These are phyloP conservation scores for Sesamia inferens DNA, from an alignment of 2,888 invertebrate genomes.

Conservation along the genomic window DNA sequence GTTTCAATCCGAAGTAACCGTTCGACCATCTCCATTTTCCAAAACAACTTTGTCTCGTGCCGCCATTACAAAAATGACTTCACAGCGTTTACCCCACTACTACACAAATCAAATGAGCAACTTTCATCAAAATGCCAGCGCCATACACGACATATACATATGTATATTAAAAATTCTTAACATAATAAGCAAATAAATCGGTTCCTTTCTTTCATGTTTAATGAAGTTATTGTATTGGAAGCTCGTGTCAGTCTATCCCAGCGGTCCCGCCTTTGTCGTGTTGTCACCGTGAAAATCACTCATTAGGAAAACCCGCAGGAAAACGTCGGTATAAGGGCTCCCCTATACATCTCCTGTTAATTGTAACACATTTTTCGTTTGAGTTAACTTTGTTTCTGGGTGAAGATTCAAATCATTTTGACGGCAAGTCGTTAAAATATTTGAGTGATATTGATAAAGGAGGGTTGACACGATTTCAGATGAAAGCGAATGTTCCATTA, in stretches of 20 bases:
- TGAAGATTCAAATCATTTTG: slow-evolving; percentile 56
- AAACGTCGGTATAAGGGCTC: slow-evolving; percentile 76
- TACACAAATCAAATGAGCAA: too few relatives aligned
- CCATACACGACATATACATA: too few relatives aligned
- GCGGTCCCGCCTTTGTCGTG: slow-evolving; percentile 70
- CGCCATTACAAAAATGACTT: too few relatives aligned
- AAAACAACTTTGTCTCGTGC: too few relatives aligned
- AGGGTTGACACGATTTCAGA: slow-evolving; percentile 29
- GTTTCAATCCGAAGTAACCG: too few relatives aligned
- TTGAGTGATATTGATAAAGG: slow-evolving; percentile 33
- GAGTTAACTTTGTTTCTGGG: slow-evolving; percentile 65
- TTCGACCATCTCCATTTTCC: too few relatives aligned
- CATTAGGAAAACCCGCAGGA: slow-evolving; percentile 81
- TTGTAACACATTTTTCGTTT: slow-evolving; percentile 75
- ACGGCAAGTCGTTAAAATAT: slow-evolving; percentile 49
- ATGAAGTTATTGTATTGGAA: slow-evolving; percentile 81
- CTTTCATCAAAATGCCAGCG: too few relatives aligned
- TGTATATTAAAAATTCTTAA: not conserved
- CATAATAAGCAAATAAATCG: slow-evolving; percentile 21
- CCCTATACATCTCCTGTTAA: slow-evolving; percentile 73
- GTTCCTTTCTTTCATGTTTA: slow-evolving; percentile 59
- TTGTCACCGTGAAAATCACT: slow-evolving; percentile 79
- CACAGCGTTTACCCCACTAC: too few relatives aligned
- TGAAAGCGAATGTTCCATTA: slow-evolving; percentile 18
- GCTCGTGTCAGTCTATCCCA: slow-evolving; percentile 73